phyloP scores from a whole-genome alignment of 2,888 invertebrate genomes.

The Eucera pruinosa region DNA sequence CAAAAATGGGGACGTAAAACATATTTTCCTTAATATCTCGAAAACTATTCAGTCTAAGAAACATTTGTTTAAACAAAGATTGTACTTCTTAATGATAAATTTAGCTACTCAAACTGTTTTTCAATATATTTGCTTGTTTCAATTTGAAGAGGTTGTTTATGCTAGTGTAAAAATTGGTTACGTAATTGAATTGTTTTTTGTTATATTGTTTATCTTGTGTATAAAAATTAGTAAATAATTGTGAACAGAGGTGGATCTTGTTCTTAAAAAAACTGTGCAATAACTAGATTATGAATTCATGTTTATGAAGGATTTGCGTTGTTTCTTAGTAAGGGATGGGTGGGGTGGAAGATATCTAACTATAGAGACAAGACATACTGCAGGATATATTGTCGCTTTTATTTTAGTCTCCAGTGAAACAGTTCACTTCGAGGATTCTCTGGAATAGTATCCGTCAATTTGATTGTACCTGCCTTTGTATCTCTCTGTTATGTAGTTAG shows the following conservation, averaged over 20 bases:
- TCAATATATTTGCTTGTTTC: no score
- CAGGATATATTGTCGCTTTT: slow-evolving; percentile 77
- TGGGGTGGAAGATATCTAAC: slow-evolving; percentile 79
- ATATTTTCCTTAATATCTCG: no score
- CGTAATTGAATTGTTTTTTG: no score
- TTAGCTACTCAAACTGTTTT: no score
- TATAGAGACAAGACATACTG: slow-evolving; percentile 80
- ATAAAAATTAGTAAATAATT: not conserved
- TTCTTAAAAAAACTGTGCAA: not conserved
- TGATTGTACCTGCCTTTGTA: slow-evolving; percentile 37
- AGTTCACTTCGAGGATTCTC: slow-evolving; percentile 81
- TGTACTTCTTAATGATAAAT: no score
- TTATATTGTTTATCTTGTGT: not conserved
- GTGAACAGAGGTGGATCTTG: not conserved
- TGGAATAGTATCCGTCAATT: slow-evolving; percentile 75
- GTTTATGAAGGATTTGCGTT: slow-evolving; percentile 1
- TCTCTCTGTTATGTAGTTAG: slow-evolving; percentile 34
- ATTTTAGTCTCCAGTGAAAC: slow-evolving; percentile 81
- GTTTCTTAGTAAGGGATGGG: slow-evolving; percentile 61
- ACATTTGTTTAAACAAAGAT: no score
- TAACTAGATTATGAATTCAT: not conserved
- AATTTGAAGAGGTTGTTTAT: no score
- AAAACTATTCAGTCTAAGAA: no score
- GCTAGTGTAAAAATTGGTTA: no score
- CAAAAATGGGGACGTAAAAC: no score